Evolutionary conservation across 2,888 invertebrate genomes (phyloP), one percentile per base, ranked within the genome.

Genomic region (Globia sparganii): DNA sequence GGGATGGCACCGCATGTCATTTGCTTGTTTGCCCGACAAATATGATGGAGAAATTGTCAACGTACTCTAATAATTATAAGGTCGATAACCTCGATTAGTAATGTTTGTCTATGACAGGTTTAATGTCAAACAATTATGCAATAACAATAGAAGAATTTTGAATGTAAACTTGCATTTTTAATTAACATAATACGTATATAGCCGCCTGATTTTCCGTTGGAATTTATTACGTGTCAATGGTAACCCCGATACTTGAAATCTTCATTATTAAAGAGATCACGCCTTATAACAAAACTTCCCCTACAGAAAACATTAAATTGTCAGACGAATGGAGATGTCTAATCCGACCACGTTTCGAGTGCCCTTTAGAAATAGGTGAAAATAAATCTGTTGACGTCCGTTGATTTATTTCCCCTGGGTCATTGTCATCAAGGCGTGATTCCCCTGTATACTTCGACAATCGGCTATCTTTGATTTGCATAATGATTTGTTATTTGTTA

Each of bases 341-440:
- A 96, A 96, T 96, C 93, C 93, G 82, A 94, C 95, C 95, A 89
- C 93, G 92, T 91, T 85, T 94, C 90, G 91, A 95, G 95, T 93
- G 93, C 91, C 87, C 90, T 90, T 89, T 90, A 86, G 87, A 92
- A 92, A 85, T 87, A 85, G 90, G 88, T 91, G 90, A 85, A 92
- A 93, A 93, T 84, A 93, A 93, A 94, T 94, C 93, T 91, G 90
- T 90, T 91, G 89, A 91, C 91, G 91, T 89, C 87, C 85, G 86
- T 92, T 93, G 93, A 94, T 95, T 93, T 92, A 94, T 93, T 90
- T 90, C 82, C 87, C 84, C 59, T 56, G 88, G 87, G 84, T 81
- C 89, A 90, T 90, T 90, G 90, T 91, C 83, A 72, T 89, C 89
- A 86, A 85, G 85, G 84, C 86, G 91, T 85, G 88, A 87, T 87